These are phyloP conservation scores for Nematolebias whitei DNA, from an alignment of 2,113 vertebrate genomes.

Conservation along the genomic window DNA sequence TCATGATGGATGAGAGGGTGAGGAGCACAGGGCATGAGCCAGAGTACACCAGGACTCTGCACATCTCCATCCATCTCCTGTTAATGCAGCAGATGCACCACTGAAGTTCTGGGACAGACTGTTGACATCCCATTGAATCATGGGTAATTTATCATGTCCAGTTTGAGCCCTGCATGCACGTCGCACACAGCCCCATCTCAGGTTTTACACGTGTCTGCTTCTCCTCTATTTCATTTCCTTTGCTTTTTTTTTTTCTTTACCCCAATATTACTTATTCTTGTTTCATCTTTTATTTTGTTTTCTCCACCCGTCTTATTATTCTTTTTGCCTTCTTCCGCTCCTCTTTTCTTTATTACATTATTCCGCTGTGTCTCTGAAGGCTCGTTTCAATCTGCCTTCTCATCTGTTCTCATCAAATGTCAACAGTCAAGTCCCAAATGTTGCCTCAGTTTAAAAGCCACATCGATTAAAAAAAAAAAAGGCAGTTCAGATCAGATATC, in stretches of 20 bases:
- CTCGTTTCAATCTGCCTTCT: conserved; percentile 6
- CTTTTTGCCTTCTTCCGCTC: not conserved
- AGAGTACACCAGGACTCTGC: conserved; percentile 42
- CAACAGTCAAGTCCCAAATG: conserved; percentile 17
- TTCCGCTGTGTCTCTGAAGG: conserved; percentile 2
- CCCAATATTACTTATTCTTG: not conserved
- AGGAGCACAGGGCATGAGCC: conserved; percentile 56
- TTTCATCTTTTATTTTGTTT: not conserved
- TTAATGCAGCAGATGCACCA: conserved; percentile 51
- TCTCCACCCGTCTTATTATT: not conserved
- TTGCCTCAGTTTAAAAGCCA: not conserved
- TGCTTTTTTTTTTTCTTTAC: not conserved
- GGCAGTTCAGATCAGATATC: conserved; percentile 11
- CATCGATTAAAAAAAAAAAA: not conserved
- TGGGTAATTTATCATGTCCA: conserved; percentile 63
- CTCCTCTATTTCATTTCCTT: not conserved
- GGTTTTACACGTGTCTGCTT: conserved; percentile 16
- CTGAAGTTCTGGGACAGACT: conserved; percentile 52
- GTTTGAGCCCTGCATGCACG: conserved; percentile 30
- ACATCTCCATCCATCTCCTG: conserved; percentile 64
- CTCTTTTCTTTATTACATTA: not conserved
- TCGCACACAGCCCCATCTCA: conserved; percentile 27
- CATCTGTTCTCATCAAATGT: conserved; percentile 28
- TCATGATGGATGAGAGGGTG: conserved; percentile 61
- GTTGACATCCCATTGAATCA: conserved; percentile 61